Evolutionary conservation across 2,888 invertebrate genomes (phyloP).

Genomic region (Imbricaverruca yamaguchii): DNA sequence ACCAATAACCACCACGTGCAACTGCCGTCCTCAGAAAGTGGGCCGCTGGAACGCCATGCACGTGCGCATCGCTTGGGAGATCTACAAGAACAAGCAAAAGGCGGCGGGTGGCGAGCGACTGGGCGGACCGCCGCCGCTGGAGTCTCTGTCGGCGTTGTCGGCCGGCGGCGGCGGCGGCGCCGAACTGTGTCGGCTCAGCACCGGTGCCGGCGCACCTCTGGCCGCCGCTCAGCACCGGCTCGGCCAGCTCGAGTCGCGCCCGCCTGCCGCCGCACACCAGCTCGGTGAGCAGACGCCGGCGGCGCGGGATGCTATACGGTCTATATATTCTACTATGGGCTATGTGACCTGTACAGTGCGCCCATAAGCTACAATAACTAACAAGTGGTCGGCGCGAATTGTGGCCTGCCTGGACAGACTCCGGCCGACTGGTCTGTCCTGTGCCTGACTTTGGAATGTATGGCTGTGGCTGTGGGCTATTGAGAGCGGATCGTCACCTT

Average conservation of each 20-base stretch:
- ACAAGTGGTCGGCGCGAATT: too few relatives aligned
- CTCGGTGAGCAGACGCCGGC: slow-evolving; percentile 27
- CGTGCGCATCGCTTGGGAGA: slow-evolving; percentile 96
- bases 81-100: slow-evolving; percentile 80
- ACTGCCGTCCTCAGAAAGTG: slow-evolving; percentile 60
- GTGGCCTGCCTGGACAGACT: too few relatives aligned
- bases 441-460: too few relatives aligned
- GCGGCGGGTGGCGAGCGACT: slow-evolving; percentile 15
- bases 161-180: slow-evolving; percentile 18
- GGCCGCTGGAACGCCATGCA: slow-evolving; percentile 99
- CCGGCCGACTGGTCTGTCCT: too few relatives aligned
- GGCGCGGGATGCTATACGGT: not conserved
- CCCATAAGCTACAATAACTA: too few relatives aligned
- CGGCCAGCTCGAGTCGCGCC: slow-evolving; percentile 20
- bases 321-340: too few relatives aligned
- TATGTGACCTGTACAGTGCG: too few relatives aligned
- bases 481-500: too few relatives aligned
- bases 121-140: slow-evolving; percentile 23
- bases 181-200: too few relatives aligned
- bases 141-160: slow-evolving; percentile 26
- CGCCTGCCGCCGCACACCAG: slow-evolving; percentile 29
- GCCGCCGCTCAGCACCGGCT: slow-evolving; percentile 22
- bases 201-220: slow-evolving; percentile 28
- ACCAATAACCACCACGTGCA: too few relatives aligned
- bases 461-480: too few relatives aligned